Conservation (phyloP, 2,797 vertebrate genomes). For the Cercopithecus diana region DNA sequence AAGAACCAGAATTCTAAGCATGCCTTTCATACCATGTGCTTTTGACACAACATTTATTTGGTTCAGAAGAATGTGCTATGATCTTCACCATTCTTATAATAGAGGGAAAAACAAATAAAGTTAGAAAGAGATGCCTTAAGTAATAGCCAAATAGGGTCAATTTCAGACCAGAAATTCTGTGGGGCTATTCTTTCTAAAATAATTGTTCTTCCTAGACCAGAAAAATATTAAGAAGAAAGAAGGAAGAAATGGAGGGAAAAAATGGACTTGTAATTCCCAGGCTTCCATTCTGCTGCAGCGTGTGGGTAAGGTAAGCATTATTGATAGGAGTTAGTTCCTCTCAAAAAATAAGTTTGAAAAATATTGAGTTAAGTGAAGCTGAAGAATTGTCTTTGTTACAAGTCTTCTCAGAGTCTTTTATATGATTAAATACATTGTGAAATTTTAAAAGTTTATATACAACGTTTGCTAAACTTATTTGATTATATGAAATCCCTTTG, state of each 20-base stretch:
- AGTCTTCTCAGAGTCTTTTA: not conserved
- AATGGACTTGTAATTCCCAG: not conserved
- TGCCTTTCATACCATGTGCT: not conserved
- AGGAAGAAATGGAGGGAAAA: not conserved
- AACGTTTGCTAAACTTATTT: not conserved
- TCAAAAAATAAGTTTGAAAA: not conserved
- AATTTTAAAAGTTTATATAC: not conserved
- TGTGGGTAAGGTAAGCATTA: not conserved
- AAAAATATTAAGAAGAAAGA: constrained; percentile 11
- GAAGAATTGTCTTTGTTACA: not conserved
- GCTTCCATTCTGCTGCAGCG: not conserved
- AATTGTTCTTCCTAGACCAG: not conserved
- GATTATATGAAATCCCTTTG: not conserved
- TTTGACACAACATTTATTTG: constrained; percentile 47
- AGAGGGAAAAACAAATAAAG: constrained; percentile 22
- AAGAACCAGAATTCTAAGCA: not conserved
- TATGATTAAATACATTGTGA: not conserved
- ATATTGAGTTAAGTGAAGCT: not conserved
- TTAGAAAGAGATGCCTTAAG: not conserved
- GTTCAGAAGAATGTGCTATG: constrained; percentile 25
- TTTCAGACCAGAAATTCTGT: constrained; percentile 35
- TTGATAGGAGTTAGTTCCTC: not conserved
- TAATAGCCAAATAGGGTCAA: constrained; percentile 15
- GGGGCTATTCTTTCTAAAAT: constrained; percentile 29
- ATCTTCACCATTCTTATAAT: not conserved